phyloP scores from a whole-genome alignment of 64 coral and sea anemone genomes.

The Acropora tenuis region DNA sequence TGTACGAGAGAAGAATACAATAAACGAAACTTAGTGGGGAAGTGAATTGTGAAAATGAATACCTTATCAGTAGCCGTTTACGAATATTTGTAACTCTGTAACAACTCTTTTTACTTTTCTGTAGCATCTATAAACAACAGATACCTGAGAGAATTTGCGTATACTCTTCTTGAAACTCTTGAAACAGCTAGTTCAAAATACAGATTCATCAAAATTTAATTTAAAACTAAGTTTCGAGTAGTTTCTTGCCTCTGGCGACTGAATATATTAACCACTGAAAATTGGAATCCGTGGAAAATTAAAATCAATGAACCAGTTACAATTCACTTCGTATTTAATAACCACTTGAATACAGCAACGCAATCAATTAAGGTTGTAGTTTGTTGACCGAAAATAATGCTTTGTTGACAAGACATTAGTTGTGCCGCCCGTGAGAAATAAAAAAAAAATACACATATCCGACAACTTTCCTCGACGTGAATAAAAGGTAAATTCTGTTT shows the following conservation, averaged over 20 bases:
- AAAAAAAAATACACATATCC: too few relatives aligned
- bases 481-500: too few relatives aligned
- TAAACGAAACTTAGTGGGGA: neutral
- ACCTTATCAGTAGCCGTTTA: neutral
- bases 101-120: neutral
- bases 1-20: neutral
- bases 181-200: neutral
- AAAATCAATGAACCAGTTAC: neutral
- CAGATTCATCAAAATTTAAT: neutral
- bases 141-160: neutral
- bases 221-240: neutral
- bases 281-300: neutral
- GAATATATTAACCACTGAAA: neutral
- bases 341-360: neutral
- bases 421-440: too few relatives aligned
- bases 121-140: neutral
- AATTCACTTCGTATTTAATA: conserved; percentile 11
- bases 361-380: neutral
- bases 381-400: conserved; percentile 15
- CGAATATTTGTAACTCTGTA: too few relatives aligned
- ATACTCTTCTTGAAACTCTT: neutral
- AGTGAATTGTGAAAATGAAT: neutral
- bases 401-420: neutral
- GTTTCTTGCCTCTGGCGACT: neutral
- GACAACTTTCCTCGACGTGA: too few relatives aligned